Evolutionary conservation across 2,888 invertebrate species (phyloP), one percentile per base, ranked within the genome.

Genomic region (Axea sp.): DNA sequence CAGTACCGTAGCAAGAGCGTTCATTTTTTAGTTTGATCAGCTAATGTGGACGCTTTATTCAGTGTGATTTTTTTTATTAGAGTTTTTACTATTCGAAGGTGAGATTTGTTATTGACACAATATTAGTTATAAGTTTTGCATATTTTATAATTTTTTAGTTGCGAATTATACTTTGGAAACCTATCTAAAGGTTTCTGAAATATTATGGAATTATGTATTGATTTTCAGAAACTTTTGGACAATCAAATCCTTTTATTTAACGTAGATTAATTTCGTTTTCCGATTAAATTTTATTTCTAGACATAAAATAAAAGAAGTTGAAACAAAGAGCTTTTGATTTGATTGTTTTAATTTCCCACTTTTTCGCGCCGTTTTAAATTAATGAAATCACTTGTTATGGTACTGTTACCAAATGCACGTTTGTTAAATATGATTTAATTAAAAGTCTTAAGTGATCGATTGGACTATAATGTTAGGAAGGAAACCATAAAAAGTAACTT

Each of bases 131-230:
- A 51, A 51, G 51, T 35, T 51, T 51, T 33, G 3, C 35, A 35
- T 51, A 31, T 51, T 51, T 51, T 51, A 35, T 35, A 35, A 51
- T 51, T 51, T 51, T 33, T 45, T 22, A 28, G 24, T 51, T 33
- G 19, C 22, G 22, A 31, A 33, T 22, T 33, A 17, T 30, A 45
- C n/a, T 30, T 28, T 22, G 14, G 22, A 39, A 6, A n/a, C n/a
- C n/a, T n/a, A 2, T 28, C 14, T 22, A 24, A 33, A 24, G 35
- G 8, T 35, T 33, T 33, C 35, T 33, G 49, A 26, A n/a, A n/a
- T n/a, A n/a, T n/a, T n/a, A n/a, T n/a, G n/a, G n/a, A n/a, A n/a
- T n/a, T n/a, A n/a, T n/a, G n/a, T n/a, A n/a, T n/a, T n/a, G n/a
- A 15, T 6, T 11, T 33, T 33, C 47, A 19, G 22, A 33, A 19